Base-by-base conservation (phyloP, 2,797 vertebrate species). In the Neosilurus hyrtlii region DNA sequence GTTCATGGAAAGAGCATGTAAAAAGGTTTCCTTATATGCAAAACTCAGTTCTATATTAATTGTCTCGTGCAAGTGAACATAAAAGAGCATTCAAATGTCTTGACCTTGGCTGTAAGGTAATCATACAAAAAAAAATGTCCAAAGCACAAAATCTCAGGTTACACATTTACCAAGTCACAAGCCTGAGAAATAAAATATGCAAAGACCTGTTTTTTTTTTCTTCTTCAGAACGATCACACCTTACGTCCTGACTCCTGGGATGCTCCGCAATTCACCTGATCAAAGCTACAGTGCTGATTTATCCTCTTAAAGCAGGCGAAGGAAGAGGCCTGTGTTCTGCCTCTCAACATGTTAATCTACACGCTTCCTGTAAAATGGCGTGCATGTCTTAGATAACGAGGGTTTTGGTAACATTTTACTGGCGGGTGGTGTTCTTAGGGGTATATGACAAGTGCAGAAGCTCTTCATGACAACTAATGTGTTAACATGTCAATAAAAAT, bases 271-370 rank as follows among this genome's bases (percentile, higher is more conserved):
- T 90, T 90, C 87, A 81, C 77, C 71, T 84, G 89, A 94, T 93
- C 91, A 94, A 93, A 94, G 90, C 66, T 71, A 67, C 87, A 87
- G 84, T 78, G 76, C 85, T 43, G 77, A 79, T 87, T 89, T 88
- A 86, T 89, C 86, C 90, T 89, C 87, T 89, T 49, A 76, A 30
- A 24, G 56, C 56, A 43, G 73, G 37, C 56, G 30, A 76, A 20
- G 30, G 30, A 61, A 14, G 56, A 86, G 88, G 88, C 86, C 87
- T 88, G 78, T 57, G 78, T 83, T 81, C 78, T 57, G 74, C n/a
- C 82, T 80, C 84, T 86, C 77, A 24, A 35, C 37, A 86, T 82
- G 82, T 83, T 79, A 83, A 51, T 74, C 80, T 71, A 35, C 43
- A 52, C 57, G 65, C 49, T 78, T 67, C 20, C 81, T n/a, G 68